These are phyloP conservation scores for Cassiopea andromeda DNA, from an alignment of 30 jellyfish, hydroid and myxozoan genomes.

Conservation along the genomic window DNA sequence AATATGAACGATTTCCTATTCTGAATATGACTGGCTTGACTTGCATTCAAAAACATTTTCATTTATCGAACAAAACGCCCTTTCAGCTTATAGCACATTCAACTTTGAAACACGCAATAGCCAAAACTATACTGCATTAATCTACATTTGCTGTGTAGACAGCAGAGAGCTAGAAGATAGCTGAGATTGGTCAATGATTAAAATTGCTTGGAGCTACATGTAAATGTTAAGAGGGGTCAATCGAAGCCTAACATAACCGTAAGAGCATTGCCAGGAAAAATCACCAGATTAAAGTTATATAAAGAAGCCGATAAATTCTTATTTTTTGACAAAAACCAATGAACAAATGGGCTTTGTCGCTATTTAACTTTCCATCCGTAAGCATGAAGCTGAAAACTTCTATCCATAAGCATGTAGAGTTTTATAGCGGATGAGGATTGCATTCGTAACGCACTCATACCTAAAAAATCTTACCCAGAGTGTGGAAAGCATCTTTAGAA, in stretches of 20 bases:
- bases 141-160: background rate
- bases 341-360: slow-evolving; percentile 10
- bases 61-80: no score
- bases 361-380: background rate
- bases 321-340: background rate
- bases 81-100: background rate
- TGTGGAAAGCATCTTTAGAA: no score
- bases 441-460: no score
- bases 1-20: no score
- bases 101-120: background rate
- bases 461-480: no score
- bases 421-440: no score
- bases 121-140: background rate
- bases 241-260: background rate
- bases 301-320: slow-evolving; percentile 31
- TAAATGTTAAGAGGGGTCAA: background rate
- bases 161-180: background rate
- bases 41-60: no score
- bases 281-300: slow-evolving; percentile 1
- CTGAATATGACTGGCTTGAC: no score
- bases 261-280: slow-evolving; percentile 40
- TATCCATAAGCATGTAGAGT: background rate
- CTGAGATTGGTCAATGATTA: background rate
- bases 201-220: background rate
- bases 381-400: background rate